Conservation (phyloP, 2,888 invertebrate species). For the Ichneumon xanthorius region DNA sequence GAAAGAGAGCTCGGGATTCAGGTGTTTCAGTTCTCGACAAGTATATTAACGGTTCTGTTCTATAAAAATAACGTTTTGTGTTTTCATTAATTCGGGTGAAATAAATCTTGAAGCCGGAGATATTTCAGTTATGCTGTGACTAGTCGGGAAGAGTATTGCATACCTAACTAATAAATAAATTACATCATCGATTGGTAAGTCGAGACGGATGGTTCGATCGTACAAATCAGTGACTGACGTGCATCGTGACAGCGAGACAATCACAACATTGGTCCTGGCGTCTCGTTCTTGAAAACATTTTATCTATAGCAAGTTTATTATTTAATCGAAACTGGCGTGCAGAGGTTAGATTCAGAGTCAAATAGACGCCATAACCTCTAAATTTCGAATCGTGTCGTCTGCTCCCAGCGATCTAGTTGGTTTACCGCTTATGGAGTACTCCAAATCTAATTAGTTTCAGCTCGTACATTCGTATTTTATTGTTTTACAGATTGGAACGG, state of each 20-base stretch:
- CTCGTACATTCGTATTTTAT: background rate
- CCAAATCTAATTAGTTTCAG: background rate
- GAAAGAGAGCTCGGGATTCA: slow-evolving; percentile 74
- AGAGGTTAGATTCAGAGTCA: background rate
- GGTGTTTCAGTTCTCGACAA: slow-evolving; percentile 76
- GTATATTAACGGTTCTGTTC: slow-evolving; percentile 9
- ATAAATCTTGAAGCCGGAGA: slow-evolving; percentile 23
- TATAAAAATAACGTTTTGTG: slow-evolving; percentile 30
- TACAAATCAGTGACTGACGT: slow-evolving; percentile 1
- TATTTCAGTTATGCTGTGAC: slow-evolving; percentile 52
- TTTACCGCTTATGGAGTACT: background rate
- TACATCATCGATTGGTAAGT: slow-evolving; percentile 71
- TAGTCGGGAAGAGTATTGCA: slow-evolving; percentile 34
- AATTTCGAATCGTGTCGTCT: slow-evolving; percentile 56
- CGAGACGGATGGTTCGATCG: slow-evolving; percentile 12
- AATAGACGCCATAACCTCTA: slow-evolving; percentile 51
- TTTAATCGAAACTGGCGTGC: background rate
- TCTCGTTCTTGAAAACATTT: background rate
- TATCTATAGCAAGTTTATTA: background rate
- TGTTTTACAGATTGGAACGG: slow-evolving; percentile 13
- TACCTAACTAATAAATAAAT: slow-evolving; percentile 48
- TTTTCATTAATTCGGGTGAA: slow-evolving; percentile 23
- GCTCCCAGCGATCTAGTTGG: slow-evolving; percentile 18
- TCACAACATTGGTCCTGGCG: background rate
- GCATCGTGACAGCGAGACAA: background rate